phyloP scores from a whole-genome alignment of 2,797 vertebrate species.

The Urosaurus nigricauda region DNA sequence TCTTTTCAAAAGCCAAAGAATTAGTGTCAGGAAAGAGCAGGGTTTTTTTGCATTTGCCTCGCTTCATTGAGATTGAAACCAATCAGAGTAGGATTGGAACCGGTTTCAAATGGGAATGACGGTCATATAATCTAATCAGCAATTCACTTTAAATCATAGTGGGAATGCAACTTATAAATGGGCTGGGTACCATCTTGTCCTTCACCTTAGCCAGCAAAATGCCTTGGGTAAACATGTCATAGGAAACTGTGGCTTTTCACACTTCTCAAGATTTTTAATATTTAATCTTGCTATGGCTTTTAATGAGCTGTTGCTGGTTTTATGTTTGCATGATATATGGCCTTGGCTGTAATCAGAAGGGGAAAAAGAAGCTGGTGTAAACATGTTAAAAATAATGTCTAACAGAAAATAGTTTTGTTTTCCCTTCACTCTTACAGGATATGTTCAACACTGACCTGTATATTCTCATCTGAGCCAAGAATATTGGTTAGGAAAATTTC shows the following conservation, averaged over 20 bases:
- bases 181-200: not conserved
- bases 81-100: no score
- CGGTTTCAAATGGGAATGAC: no score
- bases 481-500: not conserved
- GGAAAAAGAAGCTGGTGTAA: not conserved
- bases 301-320: not conserved
- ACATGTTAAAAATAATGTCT: not conserved
- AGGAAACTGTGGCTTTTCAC: not conserved
- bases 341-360: not conserved
- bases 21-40: no score
- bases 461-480: not conserved
- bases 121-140: no score
- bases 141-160: no score
- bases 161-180: no score
- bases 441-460: not conserved
- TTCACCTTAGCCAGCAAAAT: not conserved
- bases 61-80: no score
- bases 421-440: no score
- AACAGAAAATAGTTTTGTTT: not conserved
- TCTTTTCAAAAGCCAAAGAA: no score
- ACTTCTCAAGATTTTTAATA: not conserved
- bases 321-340: not conserved
- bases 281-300: constrained; percentile 10
- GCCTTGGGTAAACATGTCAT: not conserved
- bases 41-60: no score